Base-by-base conservation (phyloP, 2,888 invertebrate genomes). In the Drosophila histrio region DNA sequence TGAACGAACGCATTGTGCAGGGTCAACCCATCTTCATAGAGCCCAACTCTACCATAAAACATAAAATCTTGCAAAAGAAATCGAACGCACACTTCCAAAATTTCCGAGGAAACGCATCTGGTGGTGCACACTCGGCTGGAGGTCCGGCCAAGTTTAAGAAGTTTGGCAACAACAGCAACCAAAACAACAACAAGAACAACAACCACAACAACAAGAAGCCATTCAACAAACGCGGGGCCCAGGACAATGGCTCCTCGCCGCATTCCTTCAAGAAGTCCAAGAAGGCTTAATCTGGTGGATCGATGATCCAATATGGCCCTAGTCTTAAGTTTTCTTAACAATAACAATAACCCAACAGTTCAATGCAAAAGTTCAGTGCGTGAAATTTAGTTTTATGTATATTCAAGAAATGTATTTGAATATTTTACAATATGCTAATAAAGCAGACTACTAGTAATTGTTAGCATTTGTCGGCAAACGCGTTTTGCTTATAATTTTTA, bases 11-110 rank as follows among this genome's bases (percentile, higher is more conserved):
- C 0, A 0, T 41, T 0, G 0, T 90, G 0, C 47, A 65, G 1
- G 79, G 78, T 9, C 67, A 77, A 9, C 69, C 75, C 3, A 63
- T 90, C 1, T 90, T 90, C 43, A 3, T 90, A 3, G 85, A 90
- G 66, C 90, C 90, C 7, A 78, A 81, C 53, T 90, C 90, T 0
- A n/a, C 50, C 0, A 54, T 77, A 0, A 90, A 89, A 30, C 38
- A 70, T 8, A 53, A 52, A 17, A 0, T 73, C 0, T 0, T 72
- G 2, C 52, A 56, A 3, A 60, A 57, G 8, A 19, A 36, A 44
- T 0, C 2, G 19, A 17, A 3, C 8, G 3, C 15, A 47, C 2
- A 41, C 9, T 7, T 9, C 13, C 59, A 13, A 41, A 9, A 44
- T 19, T 38, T 19, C 19, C n/a, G 52, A n/a, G 36, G 36, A 15